These are phyloP conservation scores for Chironomus riparius DNA, from an alignment of 2,888 invertebrate species.

Conservation along the genomic window DNA sequence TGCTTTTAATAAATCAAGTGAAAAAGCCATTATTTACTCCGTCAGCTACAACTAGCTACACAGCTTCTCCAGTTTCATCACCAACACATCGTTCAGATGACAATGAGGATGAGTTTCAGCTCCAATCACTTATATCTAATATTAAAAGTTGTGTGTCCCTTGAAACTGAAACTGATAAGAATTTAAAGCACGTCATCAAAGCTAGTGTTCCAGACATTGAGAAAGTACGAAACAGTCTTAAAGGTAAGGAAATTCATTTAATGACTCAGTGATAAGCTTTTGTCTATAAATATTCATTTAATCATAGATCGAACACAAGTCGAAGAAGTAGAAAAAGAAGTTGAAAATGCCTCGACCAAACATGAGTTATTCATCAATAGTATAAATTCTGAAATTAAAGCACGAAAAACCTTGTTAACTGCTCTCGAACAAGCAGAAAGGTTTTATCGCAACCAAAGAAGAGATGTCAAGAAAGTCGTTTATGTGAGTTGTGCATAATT, in stretches of 20 bases:
- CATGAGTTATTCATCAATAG: conserved; percentile 74
- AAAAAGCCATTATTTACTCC: conserved; percentile 42
- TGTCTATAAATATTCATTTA: background rate
- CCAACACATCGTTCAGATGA: conserved; percentile 28
- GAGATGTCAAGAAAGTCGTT: conserved; percentile 91
- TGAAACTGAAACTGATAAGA: conserved; percentile 64
- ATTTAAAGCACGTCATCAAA: conserved; percentile 46
- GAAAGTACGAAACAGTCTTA: conserved; percentile 66
- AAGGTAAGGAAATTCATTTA: conserved; percentile 48
- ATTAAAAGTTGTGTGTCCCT: conserved; percentile 63
- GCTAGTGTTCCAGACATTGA: conserved; percentile 63
- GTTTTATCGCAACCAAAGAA: conserved; percentile 81
- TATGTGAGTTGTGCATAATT: conserved; percentile 65
- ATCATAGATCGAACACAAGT: conserved; percentile 69
- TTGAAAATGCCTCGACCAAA: conserved; percentile 70
- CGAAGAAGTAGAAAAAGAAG: conserved; percentile 78
- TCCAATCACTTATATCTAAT: conserved; percentile 62
- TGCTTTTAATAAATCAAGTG: conserved; percentile 68
- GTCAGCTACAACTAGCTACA: conserved; percentile 43
- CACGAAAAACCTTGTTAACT: conserved; percentile 67
- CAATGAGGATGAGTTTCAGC: conserved; percentile 43
- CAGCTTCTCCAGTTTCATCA: conserved; percentile 36
- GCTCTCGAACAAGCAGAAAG: conserved; percentile 71
- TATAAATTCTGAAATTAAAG: conserved; percentile 72
- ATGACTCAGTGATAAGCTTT: conserved; percentile 20